Conservation (phyloP, 2,113 vertebrate genomes). For the Scopus umbretta region DNA sequence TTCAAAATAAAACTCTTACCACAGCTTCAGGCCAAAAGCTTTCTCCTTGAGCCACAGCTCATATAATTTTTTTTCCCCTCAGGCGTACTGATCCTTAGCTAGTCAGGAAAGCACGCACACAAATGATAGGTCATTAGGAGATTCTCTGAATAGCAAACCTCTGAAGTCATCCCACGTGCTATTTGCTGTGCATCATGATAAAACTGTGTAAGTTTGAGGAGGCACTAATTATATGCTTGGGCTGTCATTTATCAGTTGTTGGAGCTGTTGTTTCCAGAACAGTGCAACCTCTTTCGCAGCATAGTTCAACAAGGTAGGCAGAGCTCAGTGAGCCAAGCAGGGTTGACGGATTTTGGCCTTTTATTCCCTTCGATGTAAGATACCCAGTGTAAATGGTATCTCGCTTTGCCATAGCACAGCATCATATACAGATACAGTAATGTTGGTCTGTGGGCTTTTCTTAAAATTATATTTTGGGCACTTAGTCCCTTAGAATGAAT, state of each 20-base stretch:
- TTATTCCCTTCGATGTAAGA: not conserved
- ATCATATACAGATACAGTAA: not conserved
- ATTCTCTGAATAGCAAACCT: slow-evolving; percentile 13
- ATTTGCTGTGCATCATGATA: not conserved
- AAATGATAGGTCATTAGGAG: slow-evolving; percentile 11
- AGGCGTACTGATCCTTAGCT: not conserved
- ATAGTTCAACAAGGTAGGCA: not conserved
- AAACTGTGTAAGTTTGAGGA: not conserved
- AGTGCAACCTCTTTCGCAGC: not conserved
- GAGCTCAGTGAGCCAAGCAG: not conserved
- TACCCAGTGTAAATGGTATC: not conserved
- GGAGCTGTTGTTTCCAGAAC: not conserved
- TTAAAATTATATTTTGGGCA: not conserved
- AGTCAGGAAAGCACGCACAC: not conserved
- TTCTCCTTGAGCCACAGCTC: not conserved
- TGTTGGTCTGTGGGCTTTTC: not conserved
- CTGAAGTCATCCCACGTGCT: not conserved
- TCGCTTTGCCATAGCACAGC: not conserved
- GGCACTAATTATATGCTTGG: not conserved
- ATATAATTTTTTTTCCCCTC: not conserved
- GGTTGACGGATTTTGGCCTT: not conserved
- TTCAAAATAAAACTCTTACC: not conserved
- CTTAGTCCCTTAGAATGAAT: not conserved
- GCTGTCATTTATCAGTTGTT: not conserved
- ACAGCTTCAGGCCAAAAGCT: slow-evolving; percentile 13